Percentiles rank a stretch among this genome's conserved stretches.
phyloP scores from a whole-genome alignment of 2,113 vertebrate species.

The Oreochromis niloticus region DNA sequence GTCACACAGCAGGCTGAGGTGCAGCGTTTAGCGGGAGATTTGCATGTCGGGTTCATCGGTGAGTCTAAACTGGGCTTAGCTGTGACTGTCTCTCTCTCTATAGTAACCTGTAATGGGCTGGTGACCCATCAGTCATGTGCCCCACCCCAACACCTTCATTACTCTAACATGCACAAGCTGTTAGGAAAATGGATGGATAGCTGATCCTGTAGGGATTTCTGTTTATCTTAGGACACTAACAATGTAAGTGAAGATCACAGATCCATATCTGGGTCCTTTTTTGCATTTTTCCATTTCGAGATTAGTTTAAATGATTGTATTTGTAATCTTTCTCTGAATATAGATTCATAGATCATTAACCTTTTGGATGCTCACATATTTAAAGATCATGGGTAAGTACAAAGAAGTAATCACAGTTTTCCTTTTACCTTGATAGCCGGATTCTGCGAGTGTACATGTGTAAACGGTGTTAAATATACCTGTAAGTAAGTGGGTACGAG shows the following conservation, averaged over 20 bases:
- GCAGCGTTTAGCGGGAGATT: not conserved
- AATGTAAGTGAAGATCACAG: not conserved
- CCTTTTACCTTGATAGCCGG: not conserved
- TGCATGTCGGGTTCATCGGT: not conserved
- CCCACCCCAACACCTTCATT: not conserved
- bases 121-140: not conserved
- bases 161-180: not conserved
- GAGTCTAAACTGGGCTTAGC: not conserved
- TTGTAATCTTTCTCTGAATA: not conserved
- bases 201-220: not conserved
- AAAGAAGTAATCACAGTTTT: not conserved
- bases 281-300: not conserved
- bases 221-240: not conserved
- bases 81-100: not conserved
- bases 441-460: not conserved
- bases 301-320: not conserved
- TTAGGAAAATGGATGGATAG: not conserved
- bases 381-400: not conserved
- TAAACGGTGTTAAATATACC: slow-evolving; percentile 45
- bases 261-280: not conserved
- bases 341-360: not conserved
- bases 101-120: not conserved
- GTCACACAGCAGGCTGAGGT: not conserved
- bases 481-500: slow-evolving; percentile 60
- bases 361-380: not conserved